phyloP scores from a whole-genome alignment of 2,113 vertebrate genomes.

The Myanophis thanlyinensis region DNA sequence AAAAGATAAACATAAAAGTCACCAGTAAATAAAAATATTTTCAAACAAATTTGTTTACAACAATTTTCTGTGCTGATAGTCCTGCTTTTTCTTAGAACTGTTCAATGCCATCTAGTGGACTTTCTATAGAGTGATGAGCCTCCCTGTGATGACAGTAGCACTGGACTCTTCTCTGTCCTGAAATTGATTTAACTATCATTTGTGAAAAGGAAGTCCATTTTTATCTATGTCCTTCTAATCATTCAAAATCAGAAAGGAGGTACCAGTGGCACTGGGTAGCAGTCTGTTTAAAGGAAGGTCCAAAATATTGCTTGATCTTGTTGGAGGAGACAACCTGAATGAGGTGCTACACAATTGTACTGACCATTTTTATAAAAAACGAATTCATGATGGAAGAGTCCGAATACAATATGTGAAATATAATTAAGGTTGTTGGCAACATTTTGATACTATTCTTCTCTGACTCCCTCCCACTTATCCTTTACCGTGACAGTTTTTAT shows the following conservation, averaged over 20 bases:
- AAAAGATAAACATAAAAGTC: neutral
- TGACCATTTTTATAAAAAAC: neutral
- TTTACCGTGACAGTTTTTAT: neutral
- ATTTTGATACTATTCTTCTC: neutral
- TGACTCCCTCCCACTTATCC: neutral
- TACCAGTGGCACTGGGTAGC: neutral
- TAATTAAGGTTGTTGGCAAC: neutral
- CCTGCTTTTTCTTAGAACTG: neutral
- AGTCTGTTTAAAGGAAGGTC: neutral
- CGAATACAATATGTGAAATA: neutral
- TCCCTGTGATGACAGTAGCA: neutral
- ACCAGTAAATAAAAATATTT: neutral
- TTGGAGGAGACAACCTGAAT: neutral
- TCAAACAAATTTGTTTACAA: neutral
- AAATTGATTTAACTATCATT: neutral
- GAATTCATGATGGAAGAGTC: neutral
- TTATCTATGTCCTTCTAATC: neutral
- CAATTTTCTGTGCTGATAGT: neutral
- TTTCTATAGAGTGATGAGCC: neutral
- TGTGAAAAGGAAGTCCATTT: neutral
- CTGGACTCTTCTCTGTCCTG: neutral
- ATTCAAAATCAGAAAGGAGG: neutral
- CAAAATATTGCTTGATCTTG: neutral
- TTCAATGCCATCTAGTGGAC: neutral
- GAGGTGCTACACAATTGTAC: neutral